Percentiles rank a stretch among this genome's conserved stretches.
Evolutionary conservation across 1,140 invertebrate species (phyloP).

Genomic region (Psilanteris sp.): DNA sequence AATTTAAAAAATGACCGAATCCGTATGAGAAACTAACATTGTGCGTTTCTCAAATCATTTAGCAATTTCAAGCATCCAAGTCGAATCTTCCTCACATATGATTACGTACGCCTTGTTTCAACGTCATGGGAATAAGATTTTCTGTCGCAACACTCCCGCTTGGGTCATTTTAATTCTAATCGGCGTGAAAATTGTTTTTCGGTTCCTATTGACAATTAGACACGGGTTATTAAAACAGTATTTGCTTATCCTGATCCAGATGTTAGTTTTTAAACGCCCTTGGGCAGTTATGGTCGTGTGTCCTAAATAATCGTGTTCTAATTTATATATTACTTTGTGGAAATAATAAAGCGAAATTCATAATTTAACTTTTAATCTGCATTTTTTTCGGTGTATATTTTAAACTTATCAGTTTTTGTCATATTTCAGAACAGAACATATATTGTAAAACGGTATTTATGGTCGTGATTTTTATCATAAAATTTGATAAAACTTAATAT

Average conservation of each 20-base stretch:
- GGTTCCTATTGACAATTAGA: slow-evolving; percentile 63
- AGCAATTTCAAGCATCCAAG: slow-evolving; percentile 66
- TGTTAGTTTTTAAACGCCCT: slow-evolving; percentile 51
- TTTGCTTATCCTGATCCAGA: slow-evolving; percentile 56
- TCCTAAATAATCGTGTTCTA: slow-evolving; percentile 31
- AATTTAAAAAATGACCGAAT: slow-evolving; percentile 25
- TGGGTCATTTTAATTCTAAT: slow-evolving; percentile 75
- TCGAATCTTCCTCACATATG: slow-evolving; percentile 73
- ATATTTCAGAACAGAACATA: slow-evolving; percentile 28
- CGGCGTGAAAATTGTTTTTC: slow-evolving; percentile 77
- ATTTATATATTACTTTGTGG: slow-evolving; percentile 54
- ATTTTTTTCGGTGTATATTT: slow-evolving; percentile 32
- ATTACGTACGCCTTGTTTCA: slow-evolving; percentile 75
- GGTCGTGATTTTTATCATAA: slow-evolving; percentile 30
- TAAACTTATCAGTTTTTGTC: slow-evolving; percentile 27
- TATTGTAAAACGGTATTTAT: slow-evolving; percentile 22
- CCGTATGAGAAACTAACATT: slow-evolving; percentile 51
- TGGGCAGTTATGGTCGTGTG: slow-evolving; percentile 18
- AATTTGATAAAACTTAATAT: slow-evolving; percentile 29
- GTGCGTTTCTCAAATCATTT: slow-evolving; percentile 76
- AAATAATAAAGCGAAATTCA: slow-evolving; percentile 42
- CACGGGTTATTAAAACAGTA: slow-evolving; percentile 70
- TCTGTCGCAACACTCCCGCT: slow-evolving; percentile 12
- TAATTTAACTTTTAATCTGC: slow-evolving; percentile 46
- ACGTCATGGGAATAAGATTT: slow-evolving; percentile 76